Base-by-base conservation (phyloP, 2,797 vertebrate species). In the Bucorvus abyssinicus region DNA sequence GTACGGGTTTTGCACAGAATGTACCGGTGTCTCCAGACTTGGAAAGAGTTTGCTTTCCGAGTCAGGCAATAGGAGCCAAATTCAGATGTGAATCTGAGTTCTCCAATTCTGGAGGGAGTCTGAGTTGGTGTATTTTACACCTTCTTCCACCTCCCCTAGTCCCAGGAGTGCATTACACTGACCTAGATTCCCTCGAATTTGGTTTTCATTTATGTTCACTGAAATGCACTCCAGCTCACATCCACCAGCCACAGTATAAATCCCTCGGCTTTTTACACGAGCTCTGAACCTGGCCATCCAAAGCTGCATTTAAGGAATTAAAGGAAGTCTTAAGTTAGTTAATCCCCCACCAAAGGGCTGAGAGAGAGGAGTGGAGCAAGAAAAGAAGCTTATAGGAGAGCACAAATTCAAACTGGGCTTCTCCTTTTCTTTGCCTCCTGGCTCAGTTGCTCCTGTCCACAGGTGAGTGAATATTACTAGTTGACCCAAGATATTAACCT, bases 71-170 rank as follows among this genome's bases (percentile, higher is more conserved):
- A 53, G 80, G 40, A 96, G 93, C 96, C 94, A 97, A 95, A 95
- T 94, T 96, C 90, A 65, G 91, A 96, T 93, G 93, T 96, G 95
- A 96, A 90, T 92, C 90, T 90, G 81, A 94, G 94, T 95, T 94
- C 86, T 94, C 24, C 36, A 85, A 23, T 52, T 94, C 95, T 83
- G 18, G 32, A 96, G 91, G 91, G 94, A 97, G 94, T 94, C 94
- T 95, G 91, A 70, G 81, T 80, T 90, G 95, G 93, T 96, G 90
- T 96, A 52, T 95, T 94, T 96, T 94, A 96, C 91, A 96, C 91
- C 95, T 96, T 95, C 83, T 96, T 94, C 94, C 24, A 34, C 80
- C 89, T 96, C 68, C 56, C 68, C 64, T 90, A 15, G 6, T 95
- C 95, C 94, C 94, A 68, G 60, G 86, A 90, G 95, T 71, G 34